A percentile compares a stretch with the other conserved stretches of the same genome.
Conservation (phyloP, 2,888 invertebrate genomes). For the Cataglyphis livida region DNA sequence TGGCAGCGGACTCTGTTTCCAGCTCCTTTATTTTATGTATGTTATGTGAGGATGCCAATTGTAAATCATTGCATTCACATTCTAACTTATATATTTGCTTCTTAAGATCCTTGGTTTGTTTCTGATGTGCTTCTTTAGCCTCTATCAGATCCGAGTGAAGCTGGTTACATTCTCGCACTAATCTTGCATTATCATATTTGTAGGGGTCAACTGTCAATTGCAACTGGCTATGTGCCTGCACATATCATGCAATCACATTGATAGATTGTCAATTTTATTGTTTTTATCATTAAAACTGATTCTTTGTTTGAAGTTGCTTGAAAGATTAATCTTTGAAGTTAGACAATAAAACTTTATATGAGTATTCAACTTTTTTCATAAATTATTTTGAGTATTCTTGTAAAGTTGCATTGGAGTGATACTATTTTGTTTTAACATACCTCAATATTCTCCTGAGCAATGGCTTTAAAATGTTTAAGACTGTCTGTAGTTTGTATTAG, state of each 20-base stretch:
- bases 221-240: conserved; percentile 90
- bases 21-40: conserved; percentile 88
- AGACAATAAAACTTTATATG: not conserved
- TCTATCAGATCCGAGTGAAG: conserved; percentile 90
- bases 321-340: conserved; percentile 38
- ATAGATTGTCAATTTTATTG: not conserved
- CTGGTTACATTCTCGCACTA: conserved; percentile 92
- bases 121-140: conserved; percentile 89
- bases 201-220: conserved; percentile 92
- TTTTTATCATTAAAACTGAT: conserved; percentile 32
- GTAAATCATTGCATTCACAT: conserved; percentile 88
- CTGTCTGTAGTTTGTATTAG: conserved; percentile 95
- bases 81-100: conserved; percentile 87
- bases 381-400: not conserved
- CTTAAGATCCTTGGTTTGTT: conserved; percentile 87
- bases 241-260: conserved; percentile 4
- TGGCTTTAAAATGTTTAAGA: conserved; percentile 93
- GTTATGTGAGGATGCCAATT: conserved; percentile 87
- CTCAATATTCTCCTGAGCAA: conserved; percentile 90
- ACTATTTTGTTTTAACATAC: conserved; percentile 82
- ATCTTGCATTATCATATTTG: conserved; percentile 92
- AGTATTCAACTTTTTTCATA: not conserved
- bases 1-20: conserved; percentile 88
- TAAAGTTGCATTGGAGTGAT: not conserved
- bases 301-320: not conserved